A percentile compares a stretch with the other conserved stretches of the same genome.
phyloP scores from a whole-genome alignment of 2,888 invertebrate species.

The Leptinotarsa tumamoca region DNA sequence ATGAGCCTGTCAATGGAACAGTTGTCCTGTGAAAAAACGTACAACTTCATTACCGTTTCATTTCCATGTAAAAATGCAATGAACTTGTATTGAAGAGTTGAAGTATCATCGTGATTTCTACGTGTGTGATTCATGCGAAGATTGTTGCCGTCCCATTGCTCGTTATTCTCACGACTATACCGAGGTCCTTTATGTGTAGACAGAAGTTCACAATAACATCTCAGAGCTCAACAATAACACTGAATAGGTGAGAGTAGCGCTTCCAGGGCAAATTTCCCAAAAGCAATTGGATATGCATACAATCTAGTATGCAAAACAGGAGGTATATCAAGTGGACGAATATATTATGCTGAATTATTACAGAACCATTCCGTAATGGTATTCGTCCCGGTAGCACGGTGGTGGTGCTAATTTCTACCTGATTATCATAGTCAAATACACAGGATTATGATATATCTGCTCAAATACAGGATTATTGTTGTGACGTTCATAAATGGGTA shows the following conservation, averaged over 20 bases:
- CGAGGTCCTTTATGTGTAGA: neutral
- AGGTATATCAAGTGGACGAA: neutral
- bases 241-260: neutral
- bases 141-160: no score
- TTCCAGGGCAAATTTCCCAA: neutral
- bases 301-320: neutral
- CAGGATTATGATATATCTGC: neutral
- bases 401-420: neutral
- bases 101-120: no score
- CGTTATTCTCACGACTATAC: no score
- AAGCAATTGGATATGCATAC: neutral
- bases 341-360: neutral
- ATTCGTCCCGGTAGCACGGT: neutral
- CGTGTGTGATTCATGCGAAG: no score
- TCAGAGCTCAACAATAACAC: neutral
- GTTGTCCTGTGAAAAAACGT: no score
- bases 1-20: no score
- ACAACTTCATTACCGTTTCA: no score
- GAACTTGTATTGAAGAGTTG: no score
- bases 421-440: slow-evolving; percentile 1
- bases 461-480: no score
- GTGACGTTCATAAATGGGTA: no score
- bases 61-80: no score
- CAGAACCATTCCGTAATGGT: neutral
- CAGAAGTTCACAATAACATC: slow-evolving; percentile 2